A percentile compares a stretch with the other conserved stretches of the same genome.
phyloP scores from a whole-genome alignment of 2,797 vertebrate species.

The Pelodytes ibericus region DNA sequence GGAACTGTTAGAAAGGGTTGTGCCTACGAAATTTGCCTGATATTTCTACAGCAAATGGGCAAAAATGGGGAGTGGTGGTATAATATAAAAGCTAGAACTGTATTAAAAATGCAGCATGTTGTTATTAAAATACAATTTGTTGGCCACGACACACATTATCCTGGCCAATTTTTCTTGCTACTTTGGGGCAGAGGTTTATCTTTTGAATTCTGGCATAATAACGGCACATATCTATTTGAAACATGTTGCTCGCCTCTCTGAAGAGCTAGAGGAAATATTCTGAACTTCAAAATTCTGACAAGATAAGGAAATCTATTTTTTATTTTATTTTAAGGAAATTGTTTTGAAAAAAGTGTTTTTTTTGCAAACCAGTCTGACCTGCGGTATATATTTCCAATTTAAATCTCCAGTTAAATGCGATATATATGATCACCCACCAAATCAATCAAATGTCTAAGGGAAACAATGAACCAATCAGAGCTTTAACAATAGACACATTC shows the following conservation, averaged over 20 bases:
- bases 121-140: not conserved
- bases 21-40: not conserved
- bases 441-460: not conserved
- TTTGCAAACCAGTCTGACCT: not conserved
- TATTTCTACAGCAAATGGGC: not conserved
- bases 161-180: not conserved
- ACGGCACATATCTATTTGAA: too few relatives aligned
- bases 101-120: not conserved
- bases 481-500: not conserved
- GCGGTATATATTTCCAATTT: not conserved
- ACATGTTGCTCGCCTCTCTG: not conserved
- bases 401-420: not conserved
- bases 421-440: not conserved
- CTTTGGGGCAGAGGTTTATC: not conserved
- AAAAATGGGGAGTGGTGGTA: not conserved
- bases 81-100: not conserved
- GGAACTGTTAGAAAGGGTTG: not conserved
- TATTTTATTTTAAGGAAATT: not conserved
- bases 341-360: not conserved
- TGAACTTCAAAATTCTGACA: not conserved
- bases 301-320: not conserved
- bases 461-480: not conserved
- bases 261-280: not conserved
- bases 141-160: not conserved
- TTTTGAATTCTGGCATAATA: too few relatives aligned